Evolutionary conservation across 1,140 invertebrate genomes (phyloP), one percentile per base, ranked within the genome.

Genomic region (Plodia interpunctella): DNA sequence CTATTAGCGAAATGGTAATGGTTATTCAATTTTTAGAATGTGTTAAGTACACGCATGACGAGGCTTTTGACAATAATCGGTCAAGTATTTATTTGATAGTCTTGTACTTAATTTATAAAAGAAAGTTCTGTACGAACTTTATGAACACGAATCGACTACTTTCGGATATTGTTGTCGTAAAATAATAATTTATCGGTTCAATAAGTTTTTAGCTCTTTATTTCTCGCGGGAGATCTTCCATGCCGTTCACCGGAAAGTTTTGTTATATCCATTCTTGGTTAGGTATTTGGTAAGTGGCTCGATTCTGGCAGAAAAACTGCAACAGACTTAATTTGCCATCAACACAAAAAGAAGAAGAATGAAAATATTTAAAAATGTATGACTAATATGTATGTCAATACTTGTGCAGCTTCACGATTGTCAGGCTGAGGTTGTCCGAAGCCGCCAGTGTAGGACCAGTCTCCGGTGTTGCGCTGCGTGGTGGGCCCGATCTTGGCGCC

Each of bases 401-500:
- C 95, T 91, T 96, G 95, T 68, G 95, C 94, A 54, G 95, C 95
- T 91, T 97, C 96, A 61, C 96, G 92, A 86, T 97, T 97, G 76
- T 97, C 96, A 21, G 96, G 96, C 81, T 97, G 96, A 5, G 94
- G 90, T 74, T 95, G 94, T 32, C 95, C 94, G 72, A 94, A 96
- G 57, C 96, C 96, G 51, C 96, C 96, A 32, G 96, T 97, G 66
- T 91, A 90, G 67, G 95, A 96, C 96, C 96, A 97, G 77, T 97
- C 96, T 11, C 96, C 96, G 35, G 95, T 94, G 83, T 96, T 96
- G 58, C 96, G 92, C 82, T 97, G 95, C 21, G 94, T 96, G 18
- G 96, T 97, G 35, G 96, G 93, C 49, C 96, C 96, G 67, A 97
- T 96, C 89, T 97, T 97, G 50, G 94, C 96, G 8, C 96, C 96